Conservation (phyloP, 1,140 invertebrate genomes). For the Drosophila melanica region DNA sequence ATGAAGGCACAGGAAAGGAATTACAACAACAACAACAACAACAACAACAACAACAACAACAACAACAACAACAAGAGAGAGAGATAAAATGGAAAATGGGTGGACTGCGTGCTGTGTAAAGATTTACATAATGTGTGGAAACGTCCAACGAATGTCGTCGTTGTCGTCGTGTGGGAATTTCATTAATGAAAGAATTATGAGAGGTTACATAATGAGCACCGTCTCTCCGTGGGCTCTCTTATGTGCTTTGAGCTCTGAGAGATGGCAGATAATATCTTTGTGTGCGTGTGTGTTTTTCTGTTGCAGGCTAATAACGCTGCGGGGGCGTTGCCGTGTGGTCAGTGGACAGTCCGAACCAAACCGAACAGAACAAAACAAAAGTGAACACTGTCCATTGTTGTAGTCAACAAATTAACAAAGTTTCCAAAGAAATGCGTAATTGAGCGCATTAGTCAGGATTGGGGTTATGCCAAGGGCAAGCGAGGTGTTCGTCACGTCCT, state of each 20-base stretch:
- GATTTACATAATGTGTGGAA: constrained; percentile 75
- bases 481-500: constrained; percentile 34
- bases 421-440: constrained; percentile 75
- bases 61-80: constrained; percentile 25
- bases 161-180: constrained; percentile 75
- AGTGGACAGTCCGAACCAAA: constrained; percentile 5
- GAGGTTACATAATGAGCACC: constrained; percentile 78
- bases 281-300: constrained; percentile 22
- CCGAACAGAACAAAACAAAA: not conserved
- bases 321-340: constrained; percentile 38
- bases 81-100: constrained; percentile 39
- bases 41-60: constrained; percentile 2
- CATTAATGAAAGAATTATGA: constrained; percentile 83
- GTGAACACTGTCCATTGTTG: constrained; percentile 52
- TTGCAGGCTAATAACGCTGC: constrained; percentile 58
- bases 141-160: constrained; percentile 51
- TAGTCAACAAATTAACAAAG: constrained; percentile 77
- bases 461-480: constrained; percentile 32
- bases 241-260: constrained; percentile 6
- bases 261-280: constrained; percentile 44
- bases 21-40: constrained; percentile 4
- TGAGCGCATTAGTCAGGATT: constrained; percentile 50
- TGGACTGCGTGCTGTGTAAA: constrained; percentile 72
- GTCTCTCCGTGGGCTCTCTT: constrained; percentile 24
- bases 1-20: constrained; percentile 34